These are phyloP conservation scores for Callocephalon fimbriatum DNA, from an alignment of 2,113 vertebrate genomes.

Conservation along the genomic window DNA sequence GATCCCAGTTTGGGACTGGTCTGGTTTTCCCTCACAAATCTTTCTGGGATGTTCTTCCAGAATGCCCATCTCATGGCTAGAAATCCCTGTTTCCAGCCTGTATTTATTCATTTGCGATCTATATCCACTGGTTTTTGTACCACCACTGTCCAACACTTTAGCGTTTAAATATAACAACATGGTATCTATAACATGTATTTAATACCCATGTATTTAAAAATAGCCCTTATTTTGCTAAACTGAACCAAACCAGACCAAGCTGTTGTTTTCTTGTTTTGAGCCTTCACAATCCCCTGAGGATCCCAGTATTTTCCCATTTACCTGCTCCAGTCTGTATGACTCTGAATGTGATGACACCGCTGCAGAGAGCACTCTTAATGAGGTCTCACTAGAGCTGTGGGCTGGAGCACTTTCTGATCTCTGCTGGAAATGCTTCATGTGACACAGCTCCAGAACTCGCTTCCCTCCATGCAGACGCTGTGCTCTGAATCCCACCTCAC, in stretches of 20 bases:
- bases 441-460: neutral
- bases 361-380: neutral
- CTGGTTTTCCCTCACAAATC: neutral
- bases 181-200: neutral
- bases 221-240: neutral
- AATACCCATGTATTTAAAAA: neutral
- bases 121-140: neutral
- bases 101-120: neutral
- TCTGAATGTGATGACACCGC: neutral
- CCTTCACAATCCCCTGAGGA: neutral
- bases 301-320: neutral
- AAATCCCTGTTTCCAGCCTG: neutral
- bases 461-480: neutral
- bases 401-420: neutral
- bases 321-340: neutral
- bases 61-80: rapidly evolving
- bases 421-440: neutral
- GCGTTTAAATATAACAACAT: neutral
- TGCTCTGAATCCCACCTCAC: neutral
- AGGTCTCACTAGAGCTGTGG: neutral
- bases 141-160: neutral
- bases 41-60: neutral
- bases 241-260: neutral
- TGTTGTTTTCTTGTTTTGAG: neutral
- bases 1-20: neutral